These are phyloP conservation scores for rabbit (Oryctolagus cuniculus) DNA, from an alignment of 2,113 vertebrate genomes.

Conservation along the genomic window DNA sequence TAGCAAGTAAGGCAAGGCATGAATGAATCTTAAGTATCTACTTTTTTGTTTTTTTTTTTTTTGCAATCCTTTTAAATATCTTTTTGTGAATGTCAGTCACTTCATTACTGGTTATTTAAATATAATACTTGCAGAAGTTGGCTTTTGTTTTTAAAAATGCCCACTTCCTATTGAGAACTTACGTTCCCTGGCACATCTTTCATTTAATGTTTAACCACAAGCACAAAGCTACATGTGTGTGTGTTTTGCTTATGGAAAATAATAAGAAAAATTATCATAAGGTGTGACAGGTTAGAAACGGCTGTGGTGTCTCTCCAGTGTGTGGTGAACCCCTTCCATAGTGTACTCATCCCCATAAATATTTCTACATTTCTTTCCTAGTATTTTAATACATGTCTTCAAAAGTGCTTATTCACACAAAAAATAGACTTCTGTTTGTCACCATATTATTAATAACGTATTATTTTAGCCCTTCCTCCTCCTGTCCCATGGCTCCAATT, in stretches of 20 bases:
- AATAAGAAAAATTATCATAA: too few species aligned
- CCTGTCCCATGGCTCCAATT: neutral
- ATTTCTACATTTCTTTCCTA: neutral
- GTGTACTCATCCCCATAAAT: fast-evolving
- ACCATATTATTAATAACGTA: neutral
- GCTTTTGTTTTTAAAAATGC: neutral
- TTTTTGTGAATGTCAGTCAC: neutral
- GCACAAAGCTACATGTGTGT: neutral
- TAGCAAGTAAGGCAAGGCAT: neutral
- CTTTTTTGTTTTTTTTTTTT: neutral
- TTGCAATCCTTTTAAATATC: neutral
- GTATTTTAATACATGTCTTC: fast-evolving
- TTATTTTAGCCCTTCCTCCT: neutral
- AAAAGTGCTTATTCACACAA: neutral
- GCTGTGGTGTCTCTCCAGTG: fast-evolving
- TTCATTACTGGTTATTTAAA: neutral
- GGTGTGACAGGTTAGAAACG: neutral
- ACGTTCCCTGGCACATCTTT: neutral
- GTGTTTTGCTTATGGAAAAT: neutral
- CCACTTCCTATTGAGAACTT: neutral
- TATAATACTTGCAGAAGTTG: neutral
- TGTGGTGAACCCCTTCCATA: fast-evolving
- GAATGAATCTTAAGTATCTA: neutral
- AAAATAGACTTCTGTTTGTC: too few species aligned
- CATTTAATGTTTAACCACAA: neutral